Conservation (phyloP, 2,797 vertebrate genomes). For the Euphonia xanthogaster region DNA sequence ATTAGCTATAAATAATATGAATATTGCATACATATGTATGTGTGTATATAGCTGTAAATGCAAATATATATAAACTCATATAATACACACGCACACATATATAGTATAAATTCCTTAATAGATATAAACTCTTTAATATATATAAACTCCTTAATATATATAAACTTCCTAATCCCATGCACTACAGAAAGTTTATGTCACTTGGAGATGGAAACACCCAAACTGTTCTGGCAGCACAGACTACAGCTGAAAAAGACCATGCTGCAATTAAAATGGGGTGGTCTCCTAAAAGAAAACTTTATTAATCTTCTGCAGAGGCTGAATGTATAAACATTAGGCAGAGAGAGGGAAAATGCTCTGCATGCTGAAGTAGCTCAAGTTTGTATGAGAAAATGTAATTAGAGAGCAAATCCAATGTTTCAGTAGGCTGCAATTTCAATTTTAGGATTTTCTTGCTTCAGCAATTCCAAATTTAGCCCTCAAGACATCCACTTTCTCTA, state of each 20-base stretch:
- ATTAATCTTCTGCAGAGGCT: not conserved
- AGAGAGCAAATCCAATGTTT: conserved; percentile 44
- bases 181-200: not conserved
- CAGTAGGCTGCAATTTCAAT: conserved; percentile 39
- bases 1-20: not conserved
- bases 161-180: not conserved
- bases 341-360: not conserved
- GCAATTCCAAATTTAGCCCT: conserved; percentile 60
- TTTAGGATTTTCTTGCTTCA: conserved; percentile 44
- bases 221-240: not conserved
- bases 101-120: not conserved
- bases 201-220: not conserved
- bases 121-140: not conserved
- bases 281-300: not conserved
- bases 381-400: conserved; percentile 50
- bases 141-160: not conserved
- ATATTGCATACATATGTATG: not conserved
- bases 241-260: not conserved
- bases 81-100: not conserved
- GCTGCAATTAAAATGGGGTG: not conserved
- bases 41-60: not conserved
- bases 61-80: not conserved
- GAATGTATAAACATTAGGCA: not conserved
- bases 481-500: conserved; percentile 28
- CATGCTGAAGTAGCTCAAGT: not conserved